phyloP scores from a whole-genome alignment of 2,888 invertebrate genomes.

The Dicranocentrus wangi region DNA sequence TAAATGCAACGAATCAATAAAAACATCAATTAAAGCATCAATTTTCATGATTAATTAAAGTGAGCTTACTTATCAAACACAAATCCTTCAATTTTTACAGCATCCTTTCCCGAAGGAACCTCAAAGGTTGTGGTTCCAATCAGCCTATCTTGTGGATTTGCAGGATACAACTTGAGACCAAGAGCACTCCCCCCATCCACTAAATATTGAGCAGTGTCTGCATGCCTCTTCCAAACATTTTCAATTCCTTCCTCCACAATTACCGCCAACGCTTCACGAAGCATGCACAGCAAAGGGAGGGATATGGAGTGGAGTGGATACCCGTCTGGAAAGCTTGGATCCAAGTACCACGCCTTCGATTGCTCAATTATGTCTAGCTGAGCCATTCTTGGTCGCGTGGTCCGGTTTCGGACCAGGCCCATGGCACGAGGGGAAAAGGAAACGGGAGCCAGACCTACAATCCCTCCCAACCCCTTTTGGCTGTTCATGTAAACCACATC shows the following conservation, averaged over 20 bases:
- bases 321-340: no score
- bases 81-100: neutral
- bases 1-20: neutral
- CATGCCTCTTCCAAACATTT: neutral
- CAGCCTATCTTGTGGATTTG: neutral
- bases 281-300: neutral
- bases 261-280: neutral
- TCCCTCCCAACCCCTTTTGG: conserved; percentile 85
- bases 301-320: neutral
- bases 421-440: conserved; percentile 82
- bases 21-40: no score
- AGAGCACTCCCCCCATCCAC: neutral
- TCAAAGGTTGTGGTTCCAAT: neutral
- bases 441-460: conserved; percentile 85
- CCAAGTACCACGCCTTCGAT: neutral
- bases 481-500: conserved; percentile 85
- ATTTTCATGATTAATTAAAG: no score
- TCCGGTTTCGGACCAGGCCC: conserved; percentile 73
- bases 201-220: neutral
- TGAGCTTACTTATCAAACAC: neutral
- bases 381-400: neutral
- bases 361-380: neutral
- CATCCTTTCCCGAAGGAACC: neutral
- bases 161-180: neutral
- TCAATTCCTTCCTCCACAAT: conserved; percentile 4